Conservation (phyloP, 2,113 vertebrate species). For the Phaethornis superciliosus region DNA sequence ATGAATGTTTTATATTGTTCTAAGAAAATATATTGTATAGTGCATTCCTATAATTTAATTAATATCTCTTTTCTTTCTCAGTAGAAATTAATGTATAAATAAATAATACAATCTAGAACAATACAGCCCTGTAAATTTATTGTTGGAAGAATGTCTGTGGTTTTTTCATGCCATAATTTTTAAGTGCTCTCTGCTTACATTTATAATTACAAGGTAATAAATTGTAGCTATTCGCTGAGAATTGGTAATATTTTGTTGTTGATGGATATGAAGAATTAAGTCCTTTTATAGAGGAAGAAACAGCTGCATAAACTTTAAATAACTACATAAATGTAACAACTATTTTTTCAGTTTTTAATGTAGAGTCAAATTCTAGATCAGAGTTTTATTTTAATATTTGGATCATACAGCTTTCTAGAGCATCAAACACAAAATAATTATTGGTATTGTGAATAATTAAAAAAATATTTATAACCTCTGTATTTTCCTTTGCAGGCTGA, state of each 20-base stretch:
- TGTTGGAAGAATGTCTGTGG: not conserved
- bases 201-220: not conserved
- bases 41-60: not conserved
- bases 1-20: not conserved
- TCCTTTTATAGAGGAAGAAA: not conserved
- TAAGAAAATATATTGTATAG: not conserved
- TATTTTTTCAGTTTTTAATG: not conserved
- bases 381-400: not conserved
- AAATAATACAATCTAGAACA: not conserved
- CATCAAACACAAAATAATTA: not conserved
- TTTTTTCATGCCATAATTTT: not conserved
- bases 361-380: not conserved
- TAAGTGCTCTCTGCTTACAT: not conserved
- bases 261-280: not conserved
- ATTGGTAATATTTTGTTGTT: not conserved
- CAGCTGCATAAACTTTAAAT: not conserved
- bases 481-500: conserved; percentile 84
- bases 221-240: not conserved
- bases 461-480: not conserved
- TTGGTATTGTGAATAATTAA: not conserved
- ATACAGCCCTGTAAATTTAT: not conserved
- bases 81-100: not conserved
- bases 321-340: not conserved
- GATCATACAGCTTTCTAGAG: not conserved
- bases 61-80: not conserved